Conservation (phyloP, 2,888 invertebrate genomes). For the Vesta saturnalis region DNA sequence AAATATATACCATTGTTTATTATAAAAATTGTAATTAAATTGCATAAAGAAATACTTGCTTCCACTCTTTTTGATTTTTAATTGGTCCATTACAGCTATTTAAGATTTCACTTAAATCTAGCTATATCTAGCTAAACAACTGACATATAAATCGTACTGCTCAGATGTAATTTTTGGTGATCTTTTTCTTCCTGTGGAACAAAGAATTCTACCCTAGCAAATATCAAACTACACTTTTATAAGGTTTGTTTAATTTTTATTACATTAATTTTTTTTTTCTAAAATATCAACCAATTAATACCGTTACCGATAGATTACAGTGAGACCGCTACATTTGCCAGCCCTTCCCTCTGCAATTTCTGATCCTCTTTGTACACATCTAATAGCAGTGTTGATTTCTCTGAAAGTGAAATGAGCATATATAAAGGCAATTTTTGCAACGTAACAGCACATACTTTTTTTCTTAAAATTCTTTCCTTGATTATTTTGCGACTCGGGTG, state of each 20-base stretch:
- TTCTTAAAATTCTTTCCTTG: not conserved
- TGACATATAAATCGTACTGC: not conserved
- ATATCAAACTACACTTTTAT: not conserved
- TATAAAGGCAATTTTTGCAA: not conserved
- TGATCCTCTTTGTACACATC: not conserved
- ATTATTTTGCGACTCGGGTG: not conserved
- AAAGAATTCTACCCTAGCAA: not conserved
- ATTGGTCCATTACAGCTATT: not conserved
- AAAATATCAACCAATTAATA: not conserved
- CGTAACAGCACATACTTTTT: not conserved
- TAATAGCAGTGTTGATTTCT: not conserved
- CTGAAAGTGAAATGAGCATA: not conserved
- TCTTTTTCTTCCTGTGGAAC: conserved; percentile 2
- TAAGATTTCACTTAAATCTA: not conserved
- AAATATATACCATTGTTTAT: not conserved
- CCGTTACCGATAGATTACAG: not conserved
- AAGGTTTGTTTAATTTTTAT: not conserved
- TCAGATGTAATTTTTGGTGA: not conserved
- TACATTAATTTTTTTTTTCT: not conserved
- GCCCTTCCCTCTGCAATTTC: not conserved
- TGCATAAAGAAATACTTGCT: not conserved
- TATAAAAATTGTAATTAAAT: not conserved
- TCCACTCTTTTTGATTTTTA: not conserved
- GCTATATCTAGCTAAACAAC: not conserved
- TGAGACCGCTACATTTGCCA: not conserved